Evolutionary conservation across 2,113 vertebrate genomes (phyloP), one percentile per base, ranked within the genome.

Genomic region (Anhinga rufa): DNA sequence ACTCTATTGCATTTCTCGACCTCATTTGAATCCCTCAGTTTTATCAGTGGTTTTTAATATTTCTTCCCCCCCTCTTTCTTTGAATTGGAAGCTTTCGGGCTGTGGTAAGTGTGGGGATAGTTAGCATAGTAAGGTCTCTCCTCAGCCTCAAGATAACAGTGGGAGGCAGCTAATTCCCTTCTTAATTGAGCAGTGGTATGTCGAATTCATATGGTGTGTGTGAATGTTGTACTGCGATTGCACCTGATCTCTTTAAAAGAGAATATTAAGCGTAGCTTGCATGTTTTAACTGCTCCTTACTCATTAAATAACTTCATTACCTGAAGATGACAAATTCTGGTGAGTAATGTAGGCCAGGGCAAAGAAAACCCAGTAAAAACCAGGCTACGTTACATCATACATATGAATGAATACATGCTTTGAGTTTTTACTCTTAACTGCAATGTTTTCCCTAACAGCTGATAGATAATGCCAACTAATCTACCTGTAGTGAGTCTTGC

Each of bases 361-460:
- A 68, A 65, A 31, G 52, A 32, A 38, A 71, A 83, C 13, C 18
- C 44, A 13, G 57, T 52, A 34, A 54, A 54, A 40, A 70, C 5
- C 13, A 13, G 0, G 7, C 20, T 0, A 1, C 36, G 12, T 72
- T 77, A 19, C 17, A 28, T 36, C 7, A 0, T 7, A 7, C 6
- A 2, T 31, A 3, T 24, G 52, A 34, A 42, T 10, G 28, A 19
- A 7, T 28, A 6, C 12, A 13, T 52, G 22, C 32, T 36, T 64
- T 34, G 57, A 79, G 24, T 25, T 89, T 36, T 60, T 29, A 48
- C 55, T 18, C 19, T 9, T 36, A n/a, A 6, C 22, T 52, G 66
- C 44, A 2, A 2, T 20, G 18, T 20, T 68, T 68, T 28, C 19
- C 55, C 31, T 10, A 10, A 40, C 25, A 9, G n/a, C 57, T 10